These are phyloP conservation scores for Chrysemys picta DNA, from an alignment of 2,113 vertebrate species.

Conservation along the genomic window DNA sequence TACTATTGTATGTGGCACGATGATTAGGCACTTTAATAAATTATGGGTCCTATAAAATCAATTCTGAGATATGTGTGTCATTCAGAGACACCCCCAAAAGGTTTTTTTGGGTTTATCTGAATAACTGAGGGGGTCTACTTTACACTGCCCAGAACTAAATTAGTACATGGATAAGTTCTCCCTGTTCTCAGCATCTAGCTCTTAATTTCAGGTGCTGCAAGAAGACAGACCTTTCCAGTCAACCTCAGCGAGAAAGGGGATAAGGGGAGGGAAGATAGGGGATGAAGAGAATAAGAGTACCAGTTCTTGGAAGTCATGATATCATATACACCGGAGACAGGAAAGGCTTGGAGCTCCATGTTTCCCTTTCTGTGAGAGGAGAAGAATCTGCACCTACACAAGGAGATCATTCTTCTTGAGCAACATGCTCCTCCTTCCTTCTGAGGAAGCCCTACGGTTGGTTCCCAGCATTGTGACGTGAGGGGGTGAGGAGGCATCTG, in stretches of 20 bases:
- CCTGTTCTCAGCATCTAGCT: background rate
- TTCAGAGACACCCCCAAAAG: background rate
- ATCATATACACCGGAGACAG: background rate
- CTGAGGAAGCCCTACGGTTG: background rate
- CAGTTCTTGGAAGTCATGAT: background rate
- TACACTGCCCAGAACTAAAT: background rate
- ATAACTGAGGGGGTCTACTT: background rate
- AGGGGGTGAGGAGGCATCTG: background rate
- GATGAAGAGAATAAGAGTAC: background rate
- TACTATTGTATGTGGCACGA: background rate
- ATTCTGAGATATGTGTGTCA: background rate
- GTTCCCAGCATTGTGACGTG: background rate
- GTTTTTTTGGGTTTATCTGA: background rate
- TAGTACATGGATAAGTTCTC: background rate
- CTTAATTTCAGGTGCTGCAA: conserved; percentile 11
- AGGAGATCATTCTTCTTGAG: background rate
- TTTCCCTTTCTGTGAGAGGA: background rate
- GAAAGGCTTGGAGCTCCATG: background rate
- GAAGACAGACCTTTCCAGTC: background rate
- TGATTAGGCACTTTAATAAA: background rate
- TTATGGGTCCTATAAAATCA: background rate
- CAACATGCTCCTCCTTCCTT: background rate
- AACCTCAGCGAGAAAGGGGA: background rate
- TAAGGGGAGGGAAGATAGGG: background rate
- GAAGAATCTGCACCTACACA: background rate